Conservation (phyloP, 2,797 vertebrate species). For the Melanotaenia parkinsoni region DNA sequence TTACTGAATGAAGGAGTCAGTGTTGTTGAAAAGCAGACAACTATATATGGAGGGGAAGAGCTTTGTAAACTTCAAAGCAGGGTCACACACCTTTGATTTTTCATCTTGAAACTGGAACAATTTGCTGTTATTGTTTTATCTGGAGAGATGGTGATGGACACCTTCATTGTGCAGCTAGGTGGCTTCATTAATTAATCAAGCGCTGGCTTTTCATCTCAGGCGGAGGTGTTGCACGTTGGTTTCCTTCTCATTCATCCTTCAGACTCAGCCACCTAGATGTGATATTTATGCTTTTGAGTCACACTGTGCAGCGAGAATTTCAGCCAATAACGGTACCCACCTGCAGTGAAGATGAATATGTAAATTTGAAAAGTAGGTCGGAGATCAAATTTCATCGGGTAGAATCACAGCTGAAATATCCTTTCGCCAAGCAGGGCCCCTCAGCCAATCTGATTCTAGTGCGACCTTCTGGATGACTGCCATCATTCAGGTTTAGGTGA, state of each 20-base stretch:
- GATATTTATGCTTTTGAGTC: slow-evolving; percentile 76
- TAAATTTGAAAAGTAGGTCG: slow-evolving; percentile 77
- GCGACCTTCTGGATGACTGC: slow-evolving; percentile 63
- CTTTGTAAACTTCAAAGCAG: slow-evolving; percentile 39
- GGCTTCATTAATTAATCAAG: slow-evolving; percentile 74
- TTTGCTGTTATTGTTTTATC: slow-evolving; percentile 42
- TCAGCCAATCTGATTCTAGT: slow-evolving; percentile 62
- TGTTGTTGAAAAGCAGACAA: slow-evolving; percentile 35
- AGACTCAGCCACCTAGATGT: slow-evolving; percentile 57
- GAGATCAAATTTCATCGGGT: slow-evolving; percentile 77
- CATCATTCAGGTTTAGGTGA: slow-evolving; percentile 56
- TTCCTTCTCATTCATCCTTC: slow-evolving; percentile 59
- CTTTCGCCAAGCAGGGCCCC: slow-evolving; percentile 59
- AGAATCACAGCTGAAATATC: slow-evolving; percentile 68
- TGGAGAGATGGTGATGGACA: slow-evolving; percentile 32
- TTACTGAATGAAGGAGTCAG: slow-evolving; percentile 13
- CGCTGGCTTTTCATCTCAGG: slow-evolving; percentile 64
- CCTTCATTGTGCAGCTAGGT: slow-evolving; percentile 48
- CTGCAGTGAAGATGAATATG: slow-evolving; percentile 79
- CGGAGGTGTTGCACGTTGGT: slow-evolving; percentile 56
- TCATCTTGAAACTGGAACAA: slow-evolving; percentile 24
- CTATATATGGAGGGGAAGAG: slow-evolving; percentile 14
- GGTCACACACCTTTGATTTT: slow-evolving; percentile 58
- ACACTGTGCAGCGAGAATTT: slow-evolving; percentile 66
- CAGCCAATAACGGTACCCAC: slow-evolving; percentile 74